Conservation (phyloP, 2,888 invertebrate species). For the Drosophila phalerata region DNA sequence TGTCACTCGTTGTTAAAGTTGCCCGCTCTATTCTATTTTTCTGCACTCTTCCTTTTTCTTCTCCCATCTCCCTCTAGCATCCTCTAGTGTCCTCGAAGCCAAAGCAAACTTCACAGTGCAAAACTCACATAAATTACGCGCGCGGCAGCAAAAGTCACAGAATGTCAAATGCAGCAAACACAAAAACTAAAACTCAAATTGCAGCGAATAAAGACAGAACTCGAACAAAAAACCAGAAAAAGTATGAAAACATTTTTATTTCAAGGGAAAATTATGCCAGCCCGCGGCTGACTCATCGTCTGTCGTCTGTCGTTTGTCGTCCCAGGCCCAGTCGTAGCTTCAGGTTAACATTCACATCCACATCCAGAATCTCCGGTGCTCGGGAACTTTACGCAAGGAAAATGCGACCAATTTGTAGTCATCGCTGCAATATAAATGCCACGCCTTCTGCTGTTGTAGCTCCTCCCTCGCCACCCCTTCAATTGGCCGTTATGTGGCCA, state of each 20-base stretch:
- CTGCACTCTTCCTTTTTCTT: constrained; percentile 1
- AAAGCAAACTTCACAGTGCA: constrained; percentile 63
- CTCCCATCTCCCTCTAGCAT: not conserved
- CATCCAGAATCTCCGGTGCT: constrained; percentile 1
- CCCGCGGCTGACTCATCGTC: constrained; percentile 48
- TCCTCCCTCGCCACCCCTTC: not conserved
- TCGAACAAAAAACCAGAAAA: constrained; percentile 15
- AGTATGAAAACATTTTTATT: constrained; percentile 16
- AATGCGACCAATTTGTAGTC: constrained; percentile 76
- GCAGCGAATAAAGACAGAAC: constrained; percentile 46
- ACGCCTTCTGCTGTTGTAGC: not conserved
- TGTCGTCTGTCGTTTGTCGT: not conserved
- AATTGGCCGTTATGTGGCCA: constrained; percentile 34
- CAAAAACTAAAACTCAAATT: constrained; percentile 57
- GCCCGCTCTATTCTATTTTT: constrained; percentile 22
- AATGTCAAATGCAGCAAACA: constrained; percentile 75
- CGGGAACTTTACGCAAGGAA: constrained; percentile 54
- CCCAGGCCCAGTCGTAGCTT: not conserved
- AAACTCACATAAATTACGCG: constrained; percentile 80
- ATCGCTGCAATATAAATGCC: constrained; percentile 50
- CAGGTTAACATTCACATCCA: not conserved
- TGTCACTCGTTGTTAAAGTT: constrained; percentile 65
- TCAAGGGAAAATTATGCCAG: constrained; percentile 45
- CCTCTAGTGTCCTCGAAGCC: constrained; percentile 40
- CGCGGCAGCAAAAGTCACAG: constrained; percentile 72